These are phyloP conservation scores for Cyprinus carpio DNA, from an alignment of 2,113 vertebrate genomes.

Conservation along the genomic window DNA sequence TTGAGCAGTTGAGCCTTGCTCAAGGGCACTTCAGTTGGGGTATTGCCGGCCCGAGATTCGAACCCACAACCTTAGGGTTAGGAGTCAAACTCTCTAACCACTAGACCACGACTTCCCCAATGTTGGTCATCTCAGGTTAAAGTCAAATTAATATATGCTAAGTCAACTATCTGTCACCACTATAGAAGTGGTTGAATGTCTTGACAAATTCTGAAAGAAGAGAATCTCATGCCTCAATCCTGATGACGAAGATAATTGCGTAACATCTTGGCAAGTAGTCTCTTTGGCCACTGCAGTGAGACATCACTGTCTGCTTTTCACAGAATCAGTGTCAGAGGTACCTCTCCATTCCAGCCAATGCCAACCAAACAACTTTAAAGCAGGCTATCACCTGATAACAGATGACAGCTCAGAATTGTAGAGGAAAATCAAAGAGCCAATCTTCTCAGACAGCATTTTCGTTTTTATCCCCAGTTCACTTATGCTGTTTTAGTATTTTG, in stretches of 20 bases:
- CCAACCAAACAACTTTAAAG: slow-evolving; percentile 33
- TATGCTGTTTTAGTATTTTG: slow-evolving; percentile 2
- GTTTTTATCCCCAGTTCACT: slow-evolving; percentile 20
- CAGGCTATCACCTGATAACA: slow-evolving; percentile 33
- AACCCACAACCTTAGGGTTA: too few relatives aligned
- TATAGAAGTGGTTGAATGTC: neutral
- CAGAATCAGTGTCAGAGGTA: slow-evolving; percentile 34
- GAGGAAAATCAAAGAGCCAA: slow-evolving; percentile 1
- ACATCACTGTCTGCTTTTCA: slow-evolving; percentile 45
- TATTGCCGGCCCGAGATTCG: too few relatives aligned
- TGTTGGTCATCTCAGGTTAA: slow-evolving; percentile 1
- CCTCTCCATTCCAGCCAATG: slow-evolving; percentile 14
- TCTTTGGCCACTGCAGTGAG: slow-evolving; percentile 24
- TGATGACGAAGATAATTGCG: slow-evolving; percentile 9
- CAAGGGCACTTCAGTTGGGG: too few relatives aligned
- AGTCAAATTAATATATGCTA: neutral
- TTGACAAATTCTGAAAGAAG: slow-evolving; percentile 16
- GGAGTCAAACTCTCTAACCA: too few relatives aligned
- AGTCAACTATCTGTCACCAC: neutral
- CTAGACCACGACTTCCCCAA: too few relatives aligned
- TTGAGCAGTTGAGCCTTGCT: too few relatives aligned
- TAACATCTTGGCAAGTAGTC: slow-evolving; percentile 37
- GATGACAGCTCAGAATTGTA: slow-evolving; percentile 7
- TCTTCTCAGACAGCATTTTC: neutral
- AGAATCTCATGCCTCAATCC: slow-evolving; percentile 15